A percentile compares a stretch with the other conserved stretches of the same genome.
phyloP scores from a whole-genome alignment of 1,140 invertebrate genomes.

The Drosophila melanica region DNA sequence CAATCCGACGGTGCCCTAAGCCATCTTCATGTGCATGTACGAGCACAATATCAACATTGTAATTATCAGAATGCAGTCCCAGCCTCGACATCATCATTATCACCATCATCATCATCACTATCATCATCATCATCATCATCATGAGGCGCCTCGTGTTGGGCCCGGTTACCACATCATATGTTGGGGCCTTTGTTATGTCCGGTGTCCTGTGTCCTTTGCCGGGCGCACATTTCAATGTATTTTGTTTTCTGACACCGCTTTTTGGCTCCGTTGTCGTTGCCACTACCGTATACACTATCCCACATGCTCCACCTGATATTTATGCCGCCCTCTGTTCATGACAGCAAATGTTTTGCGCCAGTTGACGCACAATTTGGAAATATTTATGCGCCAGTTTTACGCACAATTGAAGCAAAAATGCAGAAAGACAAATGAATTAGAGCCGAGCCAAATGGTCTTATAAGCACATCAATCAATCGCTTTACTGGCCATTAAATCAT shows the following conservation, averaged over 20 bases:
- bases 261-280: slow-evolving; percentile 7
- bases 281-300: slow-evolving; percentile 5
- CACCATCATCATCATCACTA: not conserved
- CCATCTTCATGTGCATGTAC: slow-evolving; percentile 4
- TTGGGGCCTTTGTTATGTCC: slow-evolving; percentile 22
- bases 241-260: slow-evolving; percentile 15
- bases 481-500: slow-evolving; percentile 23
- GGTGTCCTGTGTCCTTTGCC: slow-evolving; percentile 4
- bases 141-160: slow-evolving; percentile 14
- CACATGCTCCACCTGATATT: slow-evolving; percentile 21
- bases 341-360: slow-evolving; percentile 44
- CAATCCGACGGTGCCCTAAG: slow-evolving; percentile 21
- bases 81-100: slow-evolving; percentile 6
- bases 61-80: slow-evolving; percentile 1
- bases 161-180: slow-evolving; percentile 18
- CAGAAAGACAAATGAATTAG: not conserved
- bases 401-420: slow-evolving; percentile 37
- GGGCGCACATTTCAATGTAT: slow-evolving; percentile 35
- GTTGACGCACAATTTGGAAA: slow-evolving; percentile 48
- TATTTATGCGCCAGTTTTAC: slow-evolving; percentile 39
- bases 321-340: slow-evolving; percentile 30
- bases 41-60: slow-evolving; percentile 18
- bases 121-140: not conserved
- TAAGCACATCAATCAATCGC: slow-evolving; percentile 42
- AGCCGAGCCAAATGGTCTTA: slow-evolving; percentile 17